A percentile compares a stretch with the other conserved stretches of the same genome.
Conservation (phyloP, 2,888 invertebrate species). For the Anthrax anthrax region DNA sequence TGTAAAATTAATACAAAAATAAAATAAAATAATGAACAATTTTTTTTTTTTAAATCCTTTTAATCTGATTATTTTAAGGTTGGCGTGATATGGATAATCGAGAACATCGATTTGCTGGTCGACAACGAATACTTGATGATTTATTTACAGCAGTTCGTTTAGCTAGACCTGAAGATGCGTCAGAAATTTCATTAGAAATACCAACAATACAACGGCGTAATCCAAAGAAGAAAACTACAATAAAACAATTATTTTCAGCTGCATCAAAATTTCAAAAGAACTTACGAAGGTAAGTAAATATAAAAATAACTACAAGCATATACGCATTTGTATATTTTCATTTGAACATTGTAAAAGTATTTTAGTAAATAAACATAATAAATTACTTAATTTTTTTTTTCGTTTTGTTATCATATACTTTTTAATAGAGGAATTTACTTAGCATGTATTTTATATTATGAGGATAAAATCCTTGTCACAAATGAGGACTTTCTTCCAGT, state of each 20-base stretch:
- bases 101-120: slow-evolving; percentile 50
- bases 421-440: slow-evolving; percentile 82
- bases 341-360: neutral
- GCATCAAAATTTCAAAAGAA: slow-evolving; percentile 95
- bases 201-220: slow-evolving; percentile 51
- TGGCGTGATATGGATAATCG: slow-evolving; percentile 74
- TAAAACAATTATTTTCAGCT: slow-evolving; percentile 88
- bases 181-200: slow-evolving; percentile 51
- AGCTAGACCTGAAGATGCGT: slow-evolving; percentile 42
- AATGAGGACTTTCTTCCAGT: slow-evolving; percentile 95
- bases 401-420: neutral
- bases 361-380: neutral
- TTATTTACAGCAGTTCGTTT: slow-evolving; percentile 57
- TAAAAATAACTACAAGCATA: neutral
- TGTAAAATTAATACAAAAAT: no score
- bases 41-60: neutral
- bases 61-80: slow-evolving; percentile 36
- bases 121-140: slow-evolving; percentile 55
- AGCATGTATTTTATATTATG: slow-evolving; percentile 85
- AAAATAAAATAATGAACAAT: no score
- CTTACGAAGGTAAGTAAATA: slow-evolving; percentile 49
- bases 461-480: slow-evolving; percentile 90
- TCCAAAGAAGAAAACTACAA: slow-evolving; percentile 74
- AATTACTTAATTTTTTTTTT: neutral
- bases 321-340: neutral